Base-by-base conservation (phyloP, 64 coral and sea anemone genomes). In the Orbicella faveolata region DNA sequence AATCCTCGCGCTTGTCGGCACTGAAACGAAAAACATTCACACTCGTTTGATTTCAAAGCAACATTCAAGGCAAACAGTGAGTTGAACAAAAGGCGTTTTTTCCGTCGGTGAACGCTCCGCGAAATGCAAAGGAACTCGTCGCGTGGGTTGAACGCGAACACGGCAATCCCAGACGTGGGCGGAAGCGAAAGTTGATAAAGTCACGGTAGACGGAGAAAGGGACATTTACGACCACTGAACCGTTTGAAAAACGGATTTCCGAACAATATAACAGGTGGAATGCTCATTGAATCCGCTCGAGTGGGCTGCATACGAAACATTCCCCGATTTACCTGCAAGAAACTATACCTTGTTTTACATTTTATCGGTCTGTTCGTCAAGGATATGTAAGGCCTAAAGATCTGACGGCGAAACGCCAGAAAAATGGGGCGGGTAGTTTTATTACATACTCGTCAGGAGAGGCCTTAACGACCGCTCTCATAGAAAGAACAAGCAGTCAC, bases 191-290 rank as follows among this genome's bases (percentile, higher is more conserved):
- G 11, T 2, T 57, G 54, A 57, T 8, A 57, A 57, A 41, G 64
- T 68, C 36, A 41, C 1, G 17, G 36, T 13, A 20, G n/a, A 77
- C 19, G 20, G 35, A 20, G 35, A 67, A 83, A 34, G 53, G 78
- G 61, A 67, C 30, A 21, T 84, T 36, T 55, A 34, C 14, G 25
- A 21, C 3, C 82, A 84, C 4, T 84, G 82, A 84, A 52, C 82
- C 82, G 35, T 84, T 84, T 15, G 37, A 84, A 9, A 52, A 3
- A 30, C 16, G 52, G 35, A 70, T 70, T 84, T 84, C n/a, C 66
- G 62, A 67, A 84, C 21, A 72, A 51, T 21, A 23, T 23, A 84
- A 39, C 82, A 84, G 82, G 82, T 84, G 39, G 63, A 69, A 69
- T 21, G 23, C 65, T 15, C 23, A 65, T 65, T 80, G 4, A 35